Conservation (phyloP, 2,797 vertebrate genomes). For the Hippopotamyrus pictus region DNA sequence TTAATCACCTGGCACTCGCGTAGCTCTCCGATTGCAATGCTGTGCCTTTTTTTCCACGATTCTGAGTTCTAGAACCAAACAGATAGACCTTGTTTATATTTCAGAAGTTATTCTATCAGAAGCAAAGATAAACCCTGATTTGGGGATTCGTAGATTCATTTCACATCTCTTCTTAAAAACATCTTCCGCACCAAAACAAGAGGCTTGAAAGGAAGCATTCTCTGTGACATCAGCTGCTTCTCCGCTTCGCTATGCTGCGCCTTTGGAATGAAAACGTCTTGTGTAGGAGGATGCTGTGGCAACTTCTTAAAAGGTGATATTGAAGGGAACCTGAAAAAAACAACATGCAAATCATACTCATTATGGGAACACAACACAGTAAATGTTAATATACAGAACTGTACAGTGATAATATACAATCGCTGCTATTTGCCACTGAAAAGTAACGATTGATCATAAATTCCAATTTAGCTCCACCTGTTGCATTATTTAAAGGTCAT, state of each 20-base stretch:
- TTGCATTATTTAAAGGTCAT: background rate
- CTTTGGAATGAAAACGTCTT: constrained; percentile 66
- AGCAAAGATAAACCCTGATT: background rate
- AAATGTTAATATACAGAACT: background rate
- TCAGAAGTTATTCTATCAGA: background rate
- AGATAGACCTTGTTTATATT: background rate
- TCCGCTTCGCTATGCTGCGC: constrained; percentile 76
- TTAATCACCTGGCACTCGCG: constrained; percentile 75
- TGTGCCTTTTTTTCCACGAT: constrained; percentile 88
- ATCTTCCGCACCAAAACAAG: constrained; percentile 57
- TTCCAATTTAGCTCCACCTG: background rate
- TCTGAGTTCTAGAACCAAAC: constrained; percentile 64
- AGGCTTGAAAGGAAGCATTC: constrained; percentile 66
- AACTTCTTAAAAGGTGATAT: constrained; percentile 83
- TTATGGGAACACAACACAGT: background rate
- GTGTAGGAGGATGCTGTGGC: constrained; percentile 62
- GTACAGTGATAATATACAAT: background rate
- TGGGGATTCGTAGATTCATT: background rate
- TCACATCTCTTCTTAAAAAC: background rate
- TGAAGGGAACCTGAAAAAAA: constrained; percentile 68
- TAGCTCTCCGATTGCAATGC: constrained; percentile 89
- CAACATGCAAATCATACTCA: background rate
- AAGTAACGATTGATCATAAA: background rate
- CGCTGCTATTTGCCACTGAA: background rate
- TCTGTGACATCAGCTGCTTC: constrained; percentile 58